phyloP scores from a whole-genome alignment of 37 sponge, comb jelly and placozoan species.

The Crambe crambe region DNA sequence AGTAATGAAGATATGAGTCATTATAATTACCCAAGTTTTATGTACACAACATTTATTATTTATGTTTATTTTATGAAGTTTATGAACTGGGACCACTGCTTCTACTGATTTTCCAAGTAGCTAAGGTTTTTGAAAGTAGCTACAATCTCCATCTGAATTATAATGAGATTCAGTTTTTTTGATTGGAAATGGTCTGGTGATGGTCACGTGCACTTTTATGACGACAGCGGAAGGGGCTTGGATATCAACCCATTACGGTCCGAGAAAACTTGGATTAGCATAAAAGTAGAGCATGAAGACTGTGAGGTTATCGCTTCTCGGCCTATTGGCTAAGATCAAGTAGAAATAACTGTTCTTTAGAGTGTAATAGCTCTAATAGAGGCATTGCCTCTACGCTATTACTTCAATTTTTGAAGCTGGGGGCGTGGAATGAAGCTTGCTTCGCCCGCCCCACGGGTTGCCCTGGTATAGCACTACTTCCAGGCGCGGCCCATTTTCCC shows the following conservation, averaged over 20 bases:
- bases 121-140: slow-evolving; percentile 56
- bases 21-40: too few relatives aligned
- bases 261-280: too few relatives aligned
- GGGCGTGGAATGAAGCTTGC: background rate
- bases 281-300: background rate
- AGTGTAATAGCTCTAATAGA: slow-evolving; percentile 28
- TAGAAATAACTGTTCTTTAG: slow-evolving; percentile 39
- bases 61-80: too few relatives aligned
- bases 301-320: slow-evolving; percentile 26
- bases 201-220: too few relatives aligned
- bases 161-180: too few relatives aligned
- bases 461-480: slow-evolving; percentile 18
- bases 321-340: slow-evolving; percentile 47
- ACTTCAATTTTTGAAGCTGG: background rate
- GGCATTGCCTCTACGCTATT: slow-evolving; percentile 9
- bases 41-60: too few relatives aligned
- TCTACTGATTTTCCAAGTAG: slow-evolving; percentile 58
- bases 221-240: too few relatives aligned
- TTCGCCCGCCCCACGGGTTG: slow-evolving; percentile 19
- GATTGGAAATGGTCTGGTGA: too few relatives aligned
- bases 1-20: too few relatives aligned
- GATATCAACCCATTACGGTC: too few relatives aligned
- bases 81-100: slow-evolving; percentile 36
- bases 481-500: slow-evolving; percentile 1
- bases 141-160: background rate